phyloP scores from a whole-genome alignment of 2,113 vertebrate genomes.

The Apeltes quadracus region DNA sequence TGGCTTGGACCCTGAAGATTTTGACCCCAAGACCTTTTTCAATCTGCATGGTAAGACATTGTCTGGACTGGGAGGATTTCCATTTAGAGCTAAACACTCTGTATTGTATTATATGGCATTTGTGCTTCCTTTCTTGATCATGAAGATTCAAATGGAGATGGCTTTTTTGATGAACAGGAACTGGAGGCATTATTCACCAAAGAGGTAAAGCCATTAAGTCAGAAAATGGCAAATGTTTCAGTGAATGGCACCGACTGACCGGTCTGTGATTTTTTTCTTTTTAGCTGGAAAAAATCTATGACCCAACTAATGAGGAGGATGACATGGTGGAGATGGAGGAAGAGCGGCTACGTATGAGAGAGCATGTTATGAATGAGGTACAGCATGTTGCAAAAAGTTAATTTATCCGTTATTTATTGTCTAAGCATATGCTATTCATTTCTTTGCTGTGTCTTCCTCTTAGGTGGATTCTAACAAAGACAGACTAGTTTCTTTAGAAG shows the following conservation, averaged over 20 bases:
- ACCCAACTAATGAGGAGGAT: slow-evolving; percentile 95
- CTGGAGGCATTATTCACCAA: slow-evolving; percentile 96
- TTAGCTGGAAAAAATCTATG: slow-evolving; percentile 96
- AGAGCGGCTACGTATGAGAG: slow-evolving; percentile 95
- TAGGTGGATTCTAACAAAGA: slow-evolving; percentile 94
- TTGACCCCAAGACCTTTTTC: slow-evolving; percentile 98
- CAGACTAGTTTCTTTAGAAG: slow-evolving; percentile 90
- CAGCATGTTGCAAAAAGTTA: not conserved
- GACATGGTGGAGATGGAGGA: slow-evolving; percentile 99
- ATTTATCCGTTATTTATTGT: not conserved
- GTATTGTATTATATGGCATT: not conserved
- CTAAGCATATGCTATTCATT: not conserved
- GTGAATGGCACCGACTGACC: slow-evolving; percentile 3
- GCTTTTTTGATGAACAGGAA: slow-evolving; percentile 96
- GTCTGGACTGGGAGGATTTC: not conserved
- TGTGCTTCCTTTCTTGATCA: slow-evolving; percentile 5
- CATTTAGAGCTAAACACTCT: not conserved
- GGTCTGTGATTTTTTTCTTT: slow-evolving; percentile 37
- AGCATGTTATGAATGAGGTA: slow-evolving; percentile 99
- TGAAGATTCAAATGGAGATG: slow-evolving; percentile 93
- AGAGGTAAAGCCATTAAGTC: slow-evolving; percentile 82
- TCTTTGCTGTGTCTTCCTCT: not conserved
- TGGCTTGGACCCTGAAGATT: slow-evolving; percentile 95
- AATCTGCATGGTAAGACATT: slow-evolving; percentile 90
- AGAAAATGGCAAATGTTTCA: not conserved